Base-by-base conservation (phyloP, 2,888 invertebrate species). In the Drosophila flavopinicola region DNA sequence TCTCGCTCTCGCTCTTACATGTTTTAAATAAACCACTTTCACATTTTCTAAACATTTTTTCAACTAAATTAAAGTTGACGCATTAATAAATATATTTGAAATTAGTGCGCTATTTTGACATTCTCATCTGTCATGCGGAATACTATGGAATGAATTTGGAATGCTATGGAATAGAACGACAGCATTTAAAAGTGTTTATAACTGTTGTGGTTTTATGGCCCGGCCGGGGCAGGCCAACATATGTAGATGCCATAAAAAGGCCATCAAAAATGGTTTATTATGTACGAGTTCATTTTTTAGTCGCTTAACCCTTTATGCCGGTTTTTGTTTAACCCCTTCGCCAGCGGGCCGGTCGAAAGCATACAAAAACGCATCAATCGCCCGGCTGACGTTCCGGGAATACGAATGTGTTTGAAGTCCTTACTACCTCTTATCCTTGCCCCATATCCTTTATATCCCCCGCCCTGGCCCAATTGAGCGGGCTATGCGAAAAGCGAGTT, bases 321-420 rank as follows among this genome's bases (percentile, higher is more conserved):
- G 23, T 15, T 35, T 9, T 29, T 10, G 9, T 13, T 15, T 29
- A 32, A 17, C 10, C 15, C 23, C 1, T 3, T 25, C 9, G 9
- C 1, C 39, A 10, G 0, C 23, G 23, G 23, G 23, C 30, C 11
- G 29, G 2, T 11, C 13, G 10, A 39, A 33, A 17, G 41, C 47
- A 78, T 54, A 63, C 78, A 20, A 82, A 74, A 75, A 75, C 68
- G 72, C 76, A 78, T 75, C 67, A 78, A 63, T 53, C 52, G 35
- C 47, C 47, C 60, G 58, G 27, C 72, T 66, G 58, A 35, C 61
- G 24, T 74, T 74, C 77, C 39, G 30, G 39, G 73, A 72, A 74
- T 59, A 48, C 45, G 10, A 59, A 37, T 44, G n/a, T 15, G 11
- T 42, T 42, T 44, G 29, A 47, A 25, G 20, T 25, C 32, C 24